Evolutionary conservation across 2,113 vertebrate genomes (phyloP).

Genomic region (Fregata magnificens): DNA sequence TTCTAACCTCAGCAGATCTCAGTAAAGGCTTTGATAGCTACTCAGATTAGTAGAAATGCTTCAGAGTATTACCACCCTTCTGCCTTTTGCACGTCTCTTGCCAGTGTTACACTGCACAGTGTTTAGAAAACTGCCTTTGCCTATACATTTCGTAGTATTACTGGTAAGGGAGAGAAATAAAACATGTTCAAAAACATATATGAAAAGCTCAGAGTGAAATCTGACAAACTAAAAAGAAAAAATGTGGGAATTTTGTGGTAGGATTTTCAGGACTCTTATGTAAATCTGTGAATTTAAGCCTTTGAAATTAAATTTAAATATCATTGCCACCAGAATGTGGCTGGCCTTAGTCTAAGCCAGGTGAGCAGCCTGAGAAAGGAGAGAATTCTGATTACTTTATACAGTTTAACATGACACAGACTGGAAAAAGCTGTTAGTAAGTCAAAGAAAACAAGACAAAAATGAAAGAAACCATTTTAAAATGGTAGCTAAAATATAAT

Average conservation of each 20-base stretch:
- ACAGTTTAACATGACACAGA: background rate
- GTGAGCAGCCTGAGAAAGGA: background rate
- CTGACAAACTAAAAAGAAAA: background rate
- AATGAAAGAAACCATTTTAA: background rate
- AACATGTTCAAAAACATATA: background rate
- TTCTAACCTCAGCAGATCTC: background rate
- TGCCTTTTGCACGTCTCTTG: background rate
- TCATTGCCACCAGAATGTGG: background rate
- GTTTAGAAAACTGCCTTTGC: background rate
- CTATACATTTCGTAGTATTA: background rate
- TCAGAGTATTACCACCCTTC: background rate
- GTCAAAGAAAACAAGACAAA: background rate
- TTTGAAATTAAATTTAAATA: constrained; percentile 53
- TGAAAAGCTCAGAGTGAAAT: background rate
- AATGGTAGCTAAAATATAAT: background rate
- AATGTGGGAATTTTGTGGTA: background rate
- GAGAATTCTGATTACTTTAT: background rate
- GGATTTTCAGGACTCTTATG: constrained; percentile 12
- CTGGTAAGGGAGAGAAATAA: background rate
- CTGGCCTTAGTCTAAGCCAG: background rate
- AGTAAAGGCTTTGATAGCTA: background rate
- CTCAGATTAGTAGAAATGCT: background rate
- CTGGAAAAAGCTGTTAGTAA: background rate
- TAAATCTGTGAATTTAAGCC: constrained; percentile 16
- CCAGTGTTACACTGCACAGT: background rate